phyloP scores from a whole-genome alignment of 2,797 vertebrate species.

The Hapalemur alaotrensis region DNA sequence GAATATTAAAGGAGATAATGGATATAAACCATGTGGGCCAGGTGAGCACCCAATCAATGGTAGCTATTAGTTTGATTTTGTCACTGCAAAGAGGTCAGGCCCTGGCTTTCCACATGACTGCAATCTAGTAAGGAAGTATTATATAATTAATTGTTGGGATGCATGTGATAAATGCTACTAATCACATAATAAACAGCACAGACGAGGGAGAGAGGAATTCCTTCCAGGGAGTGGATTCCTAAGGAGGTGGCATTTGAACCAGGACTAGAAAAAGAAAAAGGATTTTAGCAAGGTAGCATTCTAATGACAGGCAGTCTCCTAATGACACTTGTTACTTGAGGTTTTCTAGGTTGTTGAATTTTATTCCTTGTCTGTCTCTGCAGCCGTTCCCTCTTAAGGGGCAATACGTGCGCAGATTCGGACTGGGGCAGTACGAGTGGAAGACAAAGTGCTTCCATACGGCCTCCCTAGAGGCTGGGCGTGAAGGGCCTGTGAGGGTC shows the following conservation, averaged over 20 bases:
- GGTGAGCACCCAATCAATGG: background rate
- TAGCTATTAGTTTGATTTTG: background rate
- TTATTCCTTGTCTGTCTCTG: constrained; percentile 4
- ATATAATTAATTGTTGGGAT: background rate
- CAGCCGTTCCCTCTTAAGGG: background rate
- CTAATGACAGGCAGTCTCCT: background rate
- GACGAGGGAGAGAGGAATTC: background rate
- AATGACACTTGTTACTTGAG: background rate
- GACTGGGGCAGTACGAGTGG: background rate
- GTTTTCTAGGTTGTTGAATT: background rate
- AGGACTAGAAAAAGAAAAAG: background rate
- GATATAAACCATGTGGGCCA: background rate
- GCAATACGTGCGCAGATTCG: background rate
- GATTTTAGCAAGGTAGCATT: background rate
- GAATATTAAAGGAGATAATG: background rate
- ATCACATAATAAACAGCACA: background rate
- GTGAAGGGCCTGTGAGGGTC: background rate
- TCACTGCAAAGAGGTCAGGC: background rate
- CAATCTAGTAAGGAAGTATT: background rate
- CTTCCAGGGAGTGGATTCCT: background rate
- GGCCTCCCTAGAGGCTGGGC: background rate
- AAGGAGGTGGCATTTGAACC: background rate
- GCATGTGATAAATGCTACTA: background rate
- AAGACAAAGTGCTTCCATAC: background rate
- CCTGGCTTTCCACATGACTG: background rate